phyloP scores from a whole-genome alignment of 2,797 vertebrate species.

The Rhinoraja longicauda region DNA sequence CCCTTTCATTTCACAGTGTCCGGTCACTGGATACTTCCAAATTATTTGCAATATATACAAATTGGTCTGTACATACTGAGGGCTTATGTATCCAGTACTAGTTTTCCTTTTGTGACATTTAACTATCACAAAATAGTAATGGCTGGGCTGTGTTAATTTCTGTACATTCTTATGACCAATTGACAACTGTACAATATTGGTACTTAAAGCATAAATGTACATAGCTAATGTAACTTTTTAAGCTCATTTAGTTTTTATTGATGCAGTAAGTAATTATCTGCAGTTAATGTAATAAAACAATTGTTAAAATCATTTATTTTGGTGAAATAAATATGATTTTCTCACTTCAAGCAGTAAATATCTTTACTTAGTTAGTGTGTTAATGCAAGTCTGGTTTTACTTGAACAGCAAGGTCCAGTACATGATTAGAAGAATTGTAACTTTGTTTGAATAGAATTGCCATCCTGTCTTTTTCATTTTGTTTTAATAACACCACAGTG shows the following conservation, averaged over 20 bases:
- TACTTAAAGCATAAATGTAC: slow-evolving; percentile 25
- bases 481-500: too few species aligned
- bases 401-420: too few species aligned
- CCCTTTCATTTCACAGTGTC: background rate
- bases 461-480: too few species aligned
- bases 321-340: slow-evolving; percentile 39
- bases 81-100: background rate
- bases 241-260: slow-evolving; percentile 24
- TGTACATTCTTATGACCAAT: background rate
- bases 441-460: too few species aligned
- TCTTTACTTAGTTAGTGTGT: background rate
- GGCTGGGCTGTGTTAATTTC: background rate
- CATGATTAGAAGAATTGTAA: too few species aligned
- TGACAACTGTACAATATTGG: background rate
- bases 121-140: slow-evolving; percentile 1
- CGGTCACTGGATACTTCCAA: background rate
- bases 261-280: slow-evolving; percentile 8
- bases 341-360: background rate
- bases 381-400: too few species aligned
- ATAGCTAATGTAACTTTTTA: slow-evolving; percentile 37
- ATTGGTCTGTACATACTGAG: slow-evolving; percentile 19
- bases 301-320: slow-evolving; percentile 33
- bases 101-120: slow-evolving; percentile 22
- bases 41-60: slow-evolving; percentile 11
- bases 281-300: slow-evolving; percentile 25